phyloP scores from a whole-genome alignment of 2,797 vertebrate species.

The Pteronotus mesoamericanus region DNA sequence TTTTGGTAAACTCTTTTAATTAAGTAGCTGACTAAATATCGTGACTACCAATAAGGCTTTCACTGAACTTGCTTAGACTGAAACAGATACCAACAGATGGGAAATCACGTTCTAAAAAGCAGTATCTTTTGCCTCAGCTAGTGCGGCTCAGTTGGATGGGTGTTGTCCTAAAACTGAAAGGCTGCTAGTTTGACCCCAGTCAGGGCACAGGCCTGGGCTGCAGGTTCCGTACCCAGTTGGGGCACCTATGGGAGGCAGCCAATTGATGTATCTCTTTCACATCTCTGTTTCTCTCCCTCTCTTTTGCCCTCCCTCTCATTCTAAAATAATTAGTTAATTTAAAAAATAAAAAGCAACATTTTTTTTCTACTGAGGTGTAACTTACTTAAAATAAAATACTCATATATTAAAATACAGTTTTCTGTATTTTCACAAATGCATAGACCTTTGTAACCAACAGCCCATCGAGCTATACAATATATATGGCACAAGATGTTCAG shows the following conservation, averaged over 20 bases:
- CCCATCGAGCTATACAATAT: neutral
- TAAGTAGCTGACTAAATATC: neutral
- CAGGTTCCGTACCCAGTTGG: too few species aligned
- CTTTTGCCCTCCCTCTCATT: neutral
- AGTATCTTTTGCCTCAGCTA: neutral
- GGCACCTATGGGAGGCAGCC: too few species aligned
- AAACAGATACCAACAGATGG: neutral
- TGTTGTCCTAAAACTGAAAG: neutral
- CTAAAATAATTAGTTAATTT: neutral
- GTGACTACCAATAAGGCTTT: neutral
- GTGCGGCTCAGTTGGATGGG: neutral
- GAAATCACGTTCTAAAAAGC: neutral
- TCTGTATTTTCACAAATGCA: neutral
- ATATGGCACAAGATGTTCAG: neutral
- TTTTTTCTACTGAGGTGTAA: slow-evolving; percentile 10
- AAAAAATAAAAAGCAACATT: neutral
- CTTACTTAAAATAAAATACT: neutral
- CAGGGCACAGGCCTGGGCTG: too few species aligned
- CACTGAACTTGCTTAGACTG: neutral
- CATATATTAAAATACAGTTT: neutral
- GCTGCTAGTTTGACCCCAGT: too few species aligned
- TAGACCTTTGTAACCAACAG: neutral
- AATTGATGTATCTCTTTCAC: too few species aligned
- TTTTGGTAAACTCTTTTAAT: neutral
- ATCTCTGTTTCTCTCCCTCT: neutral